Conservation (phyloP, 2,797 vertebrate species). For the Alca torda region DNA sequence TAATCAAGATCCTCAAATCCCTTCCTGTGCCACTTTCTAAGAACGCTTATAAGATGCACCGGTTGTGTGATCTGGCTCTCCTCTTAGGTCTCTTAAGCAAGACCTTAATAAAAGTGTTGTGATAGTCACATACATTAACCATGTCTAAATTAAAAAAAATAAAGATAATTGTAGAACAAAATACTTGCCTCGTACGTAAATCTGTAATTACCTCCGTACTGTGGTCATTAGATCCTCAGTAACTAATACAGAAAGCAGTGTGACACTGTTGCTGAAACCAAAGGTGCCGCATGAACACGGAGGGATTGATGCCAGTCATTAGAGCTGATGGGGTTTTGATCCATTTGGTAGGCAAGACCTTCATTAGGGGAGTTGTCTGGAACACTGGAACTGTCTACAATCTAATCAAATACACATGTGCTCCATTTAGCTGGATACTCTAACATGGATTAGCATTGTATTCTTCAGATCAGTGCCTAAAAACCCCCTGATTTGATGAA, state of each 20-base stretch:
- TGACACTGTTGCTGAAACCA: not conserved
- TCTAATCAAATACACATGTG: not conserved
- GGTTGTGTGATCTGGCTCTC: not conserved
- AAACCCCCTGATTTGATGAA: not conserved
- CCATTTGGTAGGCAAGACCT: not conserved
- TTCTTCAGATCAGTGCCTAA: not conserved
- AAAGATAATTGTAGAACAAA: not conserved
- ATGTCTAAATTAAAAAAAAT: not conserved
- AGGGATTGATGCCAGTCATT: not conserved
- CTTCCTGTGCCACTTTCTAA: not conserved
- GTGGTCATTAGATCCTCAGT: not conserved
- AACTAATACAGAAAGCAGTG: not conserved
- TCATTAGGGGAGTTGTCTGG: not conserved
- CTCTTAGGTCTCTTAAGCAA: not conserved
- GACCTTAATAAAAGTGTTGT: not conserved
- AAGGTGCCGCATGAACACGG: not conserved
- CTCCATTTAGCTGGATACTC: not conserved
- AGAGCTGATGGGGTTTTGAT: not conserved
- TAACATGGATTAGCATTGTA: not conserved
- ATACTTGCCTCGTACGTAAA: not conserved
- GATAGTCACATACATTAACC: not conserved
- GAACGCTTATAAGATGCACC: not conserved
- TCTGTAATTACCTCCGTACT: not conserved
- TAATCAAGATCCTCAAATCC: not conserved
- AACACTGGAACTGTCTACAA: not conserved